Base-by-base conservation (phyloP, 1,140 invertebrate species). In the Drosophila sturtevanti region DNA sequence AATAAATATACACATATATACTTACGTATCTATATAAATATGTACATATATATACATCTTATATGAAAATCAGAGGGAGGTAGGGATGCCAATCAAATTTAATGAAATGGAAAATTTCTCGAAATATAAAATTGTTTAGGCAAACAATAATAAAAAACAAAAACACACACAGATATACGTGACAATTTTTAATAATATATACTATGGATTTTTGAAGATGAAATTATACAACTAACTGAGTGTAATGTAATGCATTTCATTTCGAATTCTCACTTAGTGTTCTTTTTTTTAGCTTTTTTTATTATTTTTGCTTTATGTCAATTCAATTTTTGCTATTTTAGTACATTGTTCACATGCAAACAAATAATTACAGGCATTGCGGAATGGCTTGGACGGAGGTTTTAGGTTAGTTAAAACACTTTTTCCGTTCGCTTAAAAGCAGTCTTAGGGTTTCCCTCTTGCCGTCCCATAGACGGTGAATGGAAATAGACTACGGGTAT, bases 301-400 rank as follows among this genome's bases (percentile, higher is more conserved):
- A 48, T 48, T n/a, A 3, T 21, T 51, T 21, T 22, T 22, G 21
- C 60, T 70, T 85, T 67, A 72, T 58, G 77, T 55, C 35, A 65
- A 68, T 86, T 81, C 68, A 77, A 86, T 77, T 74, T 75, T 78
- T 81, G 61, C 56, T 75, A 81, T 86, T 62, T 55, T 58, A 58
- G 54, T 61, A 54, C 12, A 61, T 67, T 44, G 63, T 37, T 55
- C 64, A 74, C 81, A 85, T 85, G 81, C 81, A 78, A 85, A 86
- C 64, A 86, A 85, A 87, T 81, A 78, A 85, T 85, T 86, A 81
- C 64, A 60, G 63, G 31, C 66, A 51, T 69, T 56, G 66, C 58
- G 64, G 68, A 63, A 69, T 62, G 72, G 64, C 59, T 65, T 71
- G 61, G 35, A 44, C 9, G 14, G 18, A 21, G 16, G 9, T 21